These are phyloP conservation scores for Drosophila sordidula DNA, from an alignment of 2,888 invertebrate species.

Conservation along the genomic window DNA sequence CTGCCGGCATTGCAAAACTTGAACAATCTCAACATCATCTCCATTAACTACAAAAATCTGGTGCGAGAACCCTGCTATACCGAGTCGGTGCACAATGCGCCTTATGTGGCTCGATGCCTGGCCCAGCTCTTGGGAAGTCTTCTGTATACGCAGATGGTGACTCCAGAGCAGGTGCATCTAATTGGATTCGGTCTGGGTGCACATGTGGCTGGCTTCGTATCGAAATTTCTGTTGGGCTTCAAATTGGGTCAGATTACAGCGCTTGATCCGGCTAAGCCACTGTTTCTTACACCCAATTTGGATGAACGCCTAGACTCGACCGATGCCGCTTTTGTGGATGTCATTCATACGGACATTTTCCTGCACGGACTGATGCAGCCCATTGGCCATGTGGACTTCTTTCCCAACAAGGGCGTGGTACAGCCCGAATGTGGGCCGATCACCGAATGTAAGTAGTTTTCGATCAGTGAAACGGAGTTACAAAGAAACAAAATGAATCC, in stretches of 20 bases:
- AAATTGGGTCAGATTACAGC: constrained; percentile 86
- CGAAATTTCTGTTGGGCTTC: neutral
- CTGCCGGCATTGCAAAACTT: constrained; percentile 87
- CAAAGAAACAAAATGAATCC: too few species aligned
- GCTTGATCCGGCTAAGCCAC: constrained; percentile 88
- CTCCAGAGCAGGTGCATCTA: neutral
- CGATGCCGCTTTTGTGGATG: constrained; percentile 88
- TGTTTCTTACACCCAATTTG: constrained; percentile 86
- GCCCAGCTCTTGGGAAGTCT: constrained; percentile 85
- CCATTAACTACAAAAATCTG: constrained; percentile 87
- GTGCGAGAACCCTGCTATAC: constrained; percentile 87
- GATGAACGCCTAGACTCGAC: constrained; percentile 86
- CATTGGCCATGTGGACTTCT: constrained; percentile 87
- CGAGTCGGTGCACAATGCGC: constrained; percentile 87
- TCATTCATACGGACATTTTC: constrained; percentile 88
- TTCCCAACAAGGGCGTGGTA: constrained; percentile 86
- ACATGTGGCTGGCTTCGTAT: neutral
- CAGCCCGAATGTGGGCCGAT: constrained; percentile 87
- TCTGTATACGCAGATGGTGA: neutral
- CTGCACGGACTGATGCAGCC: constrained; percentile 86
- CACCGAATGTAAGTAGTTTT: constrained; percentile 10
- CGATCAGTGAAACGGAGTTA: neutral
- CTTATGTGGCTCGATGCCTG: constrained; percentile 87
- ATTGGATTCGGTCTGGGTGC: constrained; percentile 9
- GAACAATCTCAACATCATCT: constrained; percentile 87